A percentile compares a stretch with the other conserved stretches of the same genome.
These are phyloP conservation scores for Squalus acanthias DNA, from an alignment of 2,797 vertebrate genomes.

Conservation along the genomic window DNA sequence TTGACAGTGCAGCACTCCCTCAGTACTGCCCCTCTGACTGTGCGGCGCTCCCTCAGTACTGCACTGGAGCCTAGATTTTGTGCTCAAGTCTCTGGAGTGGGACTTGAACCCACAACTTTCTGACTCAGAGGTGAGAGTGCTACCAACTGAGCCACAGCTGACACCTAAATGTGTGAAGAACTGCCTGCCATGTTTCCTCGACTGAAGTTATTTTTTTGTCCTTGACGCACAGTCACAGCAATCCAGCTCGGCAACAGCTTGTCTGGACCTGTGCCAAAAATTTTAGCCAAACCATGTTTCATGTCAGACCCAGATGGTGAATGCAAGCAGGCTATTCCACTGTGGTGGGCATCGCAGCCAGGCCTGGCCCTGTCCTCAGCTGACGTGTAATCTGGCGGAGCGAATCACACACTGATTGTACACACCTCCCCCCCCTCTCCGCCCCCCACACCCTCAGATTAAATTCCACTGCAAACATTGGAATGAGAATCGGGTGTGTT, in stretches of 20 bases:
- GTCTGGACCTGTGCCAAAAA: neutral
- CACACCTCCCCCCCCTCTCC: neutral
- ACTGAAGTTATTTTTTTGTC: neutral
- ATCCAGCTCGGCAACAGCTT: neutral
- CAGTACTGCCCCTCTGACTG: too few relatives aligned
- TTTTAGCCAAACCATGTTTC: neutral
- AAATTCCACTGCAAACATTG: neutral
- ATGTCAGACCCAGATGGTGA: neutral
- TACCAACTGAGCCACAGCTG: neutral
- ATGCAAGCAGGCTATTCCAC: neutral
- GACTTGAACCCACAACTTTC: neutral
- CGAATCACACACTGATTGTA: neutral
- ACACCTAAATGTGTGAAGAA: neutral
- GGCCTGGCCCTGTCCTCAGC: neutral
- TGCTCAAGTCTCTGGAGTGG: neutral
- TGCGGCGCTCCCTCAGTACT: neutral
- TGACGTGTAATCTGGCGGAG: neutral
- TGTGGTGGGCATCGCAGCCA: neutral
- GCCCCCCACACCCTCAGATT: neutral
- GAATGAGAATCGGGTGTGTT: neutral
- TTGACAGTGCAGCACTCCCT: too few relatives aligned
- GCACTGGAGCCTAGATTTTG: neutral
- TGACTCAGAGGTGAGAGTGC: neutral
- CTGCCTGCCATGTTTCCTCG: neutral
- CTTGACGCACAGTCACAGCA: neutral